Evolutionary conservation across 2,888 invertebrate genomes (phyloP).

Genomic region (Sacculina carcini): DNA sequence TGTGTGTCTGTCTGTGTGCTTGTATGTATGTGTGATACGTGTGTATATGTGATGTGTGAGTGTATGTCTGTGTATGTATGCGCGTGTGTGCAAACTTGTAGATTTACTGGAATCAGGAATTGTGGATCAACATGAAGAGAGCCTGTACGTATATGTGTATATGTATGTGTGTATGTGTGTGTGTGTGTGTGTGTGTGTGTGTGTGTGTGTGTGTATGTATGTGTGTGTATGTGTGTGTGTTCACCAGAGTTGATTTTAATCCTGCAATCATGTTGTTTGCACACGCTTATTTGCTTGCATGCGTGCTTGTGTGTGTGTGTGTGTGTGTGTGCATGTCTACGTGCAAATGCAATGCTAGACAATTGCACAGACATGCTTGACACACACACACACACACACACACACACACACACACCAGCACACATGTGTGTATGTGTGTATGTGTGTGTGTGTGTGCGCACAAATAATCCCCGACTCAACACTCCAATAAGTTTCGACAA

Average conservation of each 20-base stretch:
- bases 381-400: not conserved
- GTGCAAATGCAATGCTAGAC: not conserved
- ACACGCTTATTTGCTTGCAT: not conserved
- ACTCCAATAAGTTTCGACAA: too few relatives aligned
- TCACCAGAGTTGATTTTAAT: too few relatives aligned
- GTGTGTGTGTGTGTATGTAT: not conserved
- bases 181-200: not conserved
- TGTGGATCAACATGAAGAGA: not conserved
- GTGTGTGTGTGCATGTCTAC: not conserved
- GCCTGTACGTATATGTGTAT: not conserved
- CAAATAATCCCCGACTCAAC: too few relatives aligned
- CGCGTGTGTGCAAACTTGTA: not conserved
- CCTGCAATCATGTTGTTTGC: too few relatives aligned
- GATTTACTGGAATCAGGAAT: not conserved
- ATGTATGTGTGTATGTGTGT: not conserved
- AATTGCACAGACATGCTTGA: not conserved
- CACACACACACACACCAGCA: not conserved
- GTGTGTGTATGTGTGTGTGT: not conserved
- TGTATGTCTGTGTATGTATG: constrained; percentile 1
- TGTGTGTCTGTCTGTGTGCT: too few relatives aligned
- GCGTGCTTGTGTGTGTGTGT: not conserved
- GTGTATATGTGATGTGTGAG: too few relatives aligned
- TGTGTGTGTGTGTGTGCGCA: too few relatives aligned
- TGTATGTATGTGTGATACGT: too few relatives aligned
- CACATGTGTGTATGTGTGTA: not conserved